Evolutionary conservation across 2,888 invertebrate species (phyloP), one percentile per base, ranked within the genome.

Genomic region (Thera obeliscata): DNA sequence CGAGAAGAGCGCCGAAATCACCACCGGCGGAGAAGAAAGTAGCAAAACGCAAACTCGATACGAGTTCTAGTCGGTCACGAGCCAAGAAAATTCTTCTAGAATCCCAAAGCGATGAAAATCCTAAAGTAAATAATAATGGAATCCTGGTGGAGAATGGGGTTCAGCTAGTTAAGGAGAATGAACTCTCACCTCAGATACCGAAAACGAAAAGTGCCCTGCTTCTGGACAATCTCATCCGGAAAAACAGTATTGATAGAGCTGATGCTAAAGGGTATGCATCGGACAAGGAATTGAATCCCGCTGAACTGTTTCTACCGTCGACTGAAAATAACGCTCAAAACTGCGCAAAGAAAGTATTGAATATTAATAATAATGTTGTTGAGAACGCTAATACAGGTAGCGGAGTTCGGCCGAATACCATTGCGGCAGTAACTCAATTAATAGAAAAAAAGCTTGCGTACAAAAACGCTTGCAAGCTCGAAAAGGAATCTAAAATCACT

Each of bases 241-340:
- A 94, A 83, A 95, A 95, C 78, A 95, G 94, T 78, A 90, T 95
- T 55, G 95, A 95, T 69, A 88, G 94, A 76, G 80, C 85, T 7
- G 91, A 88, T 52, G 80, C 91, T 72, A 86, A 90, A 81, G 80
- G 85, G 70, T 82, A 87, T 81, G 73, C 88, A 72, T 78, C 92
- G 73, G 86, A 94, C 79, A 83, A 83, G 77, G 82, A 92, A 78
- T 72, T 88, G 68, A 86, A 93, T 75, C 92, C 93, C 70, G 90
- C 93, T 62, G 87, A 94, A 83, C 79, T 94, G 78, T 91, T 94
- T 81, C 82, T 94, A 77, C 77, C 87, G 58, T 85, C 89, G 1
- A 90, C 79, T 73, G 92, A 91, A 84, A 93, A 81, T 78, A 78
- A 80, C 52, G 75, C 83, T 48, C 89, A 88, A 71, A 85, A 83